Evolutionary conservation across 2,113 vertebrate genomes (phyloP).

Genomic region (Pelecanoides urinatrix): DNA sequence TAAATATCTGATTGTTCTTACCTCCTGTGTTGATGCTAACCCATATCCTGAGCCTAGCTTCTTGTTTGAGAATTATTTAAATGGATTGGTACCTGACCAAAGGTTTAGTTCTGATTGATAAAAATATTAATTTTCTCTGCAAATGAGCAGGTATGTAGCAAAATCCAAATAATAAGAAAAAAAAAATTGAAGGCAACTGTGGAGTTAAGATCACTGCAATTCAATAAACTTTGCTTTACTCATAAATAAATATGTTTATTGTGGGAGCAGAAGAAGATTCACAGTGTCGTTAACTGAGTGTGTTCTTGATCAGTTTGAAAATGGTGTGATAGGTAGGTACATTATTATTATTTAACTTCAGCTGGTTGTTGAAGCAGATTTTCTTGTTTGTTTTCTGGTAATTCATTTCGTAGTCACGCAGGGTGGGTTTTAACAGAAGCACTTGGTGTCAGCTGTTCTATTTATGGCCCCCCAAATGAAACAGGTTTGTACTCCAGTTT

Average conservation of each 20-base stretch:
- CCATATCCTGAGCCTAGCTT: not conserved
- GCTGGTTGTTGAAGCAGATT: not conserved
- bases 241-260: not conserved
- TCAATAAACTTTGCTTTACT: not conserved
- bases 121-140: not conserved
- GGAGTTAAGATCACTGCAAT: fast-evolving
- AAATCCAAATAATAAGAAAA: not conserved
- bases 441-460: not conserved
- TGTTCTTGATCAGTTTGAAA: not conserved
- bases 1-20: not conserved
- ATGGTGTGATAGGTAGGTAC: too few relatives aligned
- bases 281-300: fast-evolving
- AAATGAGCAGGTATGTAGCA: not conserved
- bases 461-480: not conserved
- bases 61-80: not conserved
- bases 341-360: not conserved
- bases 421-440: not conserved
- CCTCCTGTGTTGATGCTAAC: not conserved
- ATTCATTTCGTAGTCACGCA: not conserved
- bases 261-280: not conserved
- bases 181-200: not conserved
- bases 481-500: not conserved
- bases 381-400: not conserved
- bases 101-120: not conserved
- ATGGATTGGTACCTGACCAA: not conserved